Base-by-base conservation (phyloP, 2,888 invertebrate species). In the Acleris literana region DNA sequence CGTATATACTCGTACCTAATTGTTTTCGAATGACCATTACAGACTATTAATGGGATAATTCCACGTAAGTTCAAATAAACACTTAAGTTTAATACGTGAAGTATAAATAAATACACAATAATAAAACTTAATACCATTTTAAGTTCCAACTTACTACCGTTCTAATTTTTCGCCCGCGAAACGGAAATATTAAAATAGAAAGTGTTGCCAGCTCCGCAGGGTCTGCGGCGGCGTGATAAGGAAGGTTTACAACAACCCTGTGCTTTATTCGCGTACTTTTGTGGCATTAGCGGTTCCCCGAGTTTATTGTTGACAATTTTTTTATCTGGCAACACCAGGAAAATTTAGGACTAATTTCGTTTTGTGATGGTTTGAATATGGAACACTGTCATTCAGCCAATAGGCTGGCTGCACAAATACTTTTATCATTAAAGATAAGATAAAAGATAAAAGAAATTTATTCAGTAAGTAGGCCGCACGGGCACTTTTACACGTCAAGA, bases 161-260 rank as follows among this genome's bases (percentile, higher is more conserved):
- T 39, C 52, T 46, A 61, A 53, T 29, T 49, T 54, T 49, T 39
- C 25, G 29, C 33, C 3, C 52, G 22, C 13, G 53, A 59, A n/a
- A 39, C 33, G 39, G n/a, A 54, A 53, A 64, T 64, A 59, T 58
- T 60, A 62, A 57, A 66, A 66, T 52, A 56, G 51, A 66, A 62
- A 57, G 61, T 70, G 69, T 67, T 64, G 63, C 76, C 74, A 73
- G 77, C 80, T 83, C 83, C 76, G 77, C 75, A 76, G 18, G 22
- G 83, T 76, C 85, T 87, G 87, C 74, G 69, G 74, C 72, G 70
- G 69, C 74, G 76, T 76, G 88, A 88, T 88, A 88, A 86, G 80
- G 63, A 66, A 78, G 85, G 83, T 87, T 86, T 83, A 84, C 83
- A 80, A 74, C 73, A 72, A 72, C 75, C 73, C 25, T 58, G 63